phyloP scores from a whole-genome alignment of 2,113 vertebrate genomes.

The Myocastor coypus region DNA sequence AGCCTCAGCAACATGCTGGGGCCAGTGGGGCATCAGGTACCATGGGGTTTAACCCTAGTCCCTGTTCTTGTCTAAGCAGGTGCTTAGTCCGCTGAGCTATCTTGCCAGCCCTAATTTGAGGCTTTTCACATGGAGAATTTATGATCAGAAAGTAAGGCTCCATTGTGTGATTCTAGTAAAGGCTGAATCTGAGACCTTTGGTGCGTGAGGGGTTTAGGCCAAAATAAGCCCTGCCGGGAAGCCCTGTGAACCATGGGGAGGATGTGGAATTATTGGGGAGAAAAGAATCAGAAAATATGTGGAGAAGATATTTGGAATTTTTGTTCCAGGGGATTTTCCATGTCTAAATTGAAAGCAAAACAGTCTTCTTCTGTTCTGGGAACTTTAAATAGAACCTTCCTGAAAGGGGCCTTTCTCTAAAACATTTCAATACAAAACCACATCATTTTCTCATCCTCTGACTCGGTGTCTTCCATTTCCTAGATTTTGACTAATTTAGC shows the following conservation, averaged over 20 bases:
- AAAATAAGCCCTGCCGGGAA: slow-evolving; percentile 50
- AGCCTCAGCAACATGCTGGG: not conserved
- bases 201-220: not conserved
- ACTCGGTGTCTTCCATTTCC: slow-evolving; percentile 53
- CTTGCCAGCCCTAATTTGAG: not conserved
- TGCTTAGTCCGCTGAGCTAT: too few species aligned
- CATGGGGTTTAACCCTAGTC: too few species aligned
- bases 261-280: slow-evolving; percentile 23
- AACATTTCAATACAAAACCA: slow-evolving; percentile 55
- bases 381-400: slow-evolving; percentile 50
- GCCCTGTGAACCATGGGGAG: not conserved
- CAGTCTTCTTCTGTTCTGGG: slow-evolving; percentile 48
- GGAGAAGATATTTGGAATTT: slow-evolving; percentile 67
- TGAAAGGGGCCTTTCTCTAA: slow-evolving; percentile 67
- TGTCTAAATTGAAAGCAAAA: slow-evolving; percentile 66
- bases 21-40: too few species aligned
- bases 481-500: slow-evolving; percentile 70
- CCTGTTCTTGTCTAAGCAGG: too few species aligned
- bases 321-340: slow-evolving; percentile 65
- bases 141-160: slow-evolving; percentile 13
- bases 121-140: not conserved
- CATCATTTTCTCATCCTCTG: slow-evolving; percentile 53
- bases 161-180: not conserved
- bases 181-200: not conserved
- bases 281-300: slow-evolving; percentile 5